Percentiles rank a stretch among this genome's conserved stretches.
These are phyloP conservation scores for Lasioglossum oenotherae DNA, from an alignment of 2,888 invertebrate genomes.

Conservation along the genomic window DNA sequence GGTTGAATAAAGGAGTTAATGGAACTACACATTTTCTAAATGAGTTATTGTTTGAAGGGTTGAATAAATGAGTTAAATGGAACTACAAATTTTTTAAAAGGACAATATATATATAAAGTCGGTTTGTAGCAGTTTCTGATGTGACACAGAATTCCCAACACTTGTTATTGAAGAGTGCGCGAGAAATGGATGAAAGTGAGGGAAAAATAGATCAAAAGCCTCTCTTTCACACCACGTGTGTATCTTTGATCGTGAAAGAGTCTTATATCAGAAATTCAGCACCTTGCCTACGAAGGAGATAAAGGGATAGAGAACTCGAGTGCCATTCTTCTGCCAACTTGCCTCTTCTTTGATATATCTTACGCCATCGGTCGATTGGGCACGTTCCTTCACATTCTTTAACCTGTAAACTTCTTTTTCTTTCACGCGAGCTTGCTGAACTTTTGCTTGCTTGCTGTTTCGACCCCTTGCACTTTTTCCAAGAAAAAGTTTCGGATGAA, in stretches of 20 bases:
- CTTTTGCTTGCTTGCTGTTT: constrained; percentile 10
- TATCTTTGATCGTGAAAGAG: constrained; percentile 42
- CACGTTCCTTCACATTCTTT: constrained; percentile 67
- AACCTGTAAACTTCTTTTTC: constrained; percentile 46
- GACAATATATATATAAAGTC: not conserved
- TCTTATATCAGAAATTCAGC: constrained; percentile 63
- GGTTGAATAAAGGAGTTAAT: too few species aligned
- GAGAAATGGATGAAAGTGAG: constrained; percentile 19
- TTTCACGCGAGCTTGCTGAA: not conserved
- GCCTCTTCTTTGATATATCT: constrained; percentile 48
- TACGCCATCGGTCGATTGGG: constrained; percentile 68
- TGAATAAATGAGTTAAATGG: too few species aligned
- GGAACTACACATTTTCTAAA: not conserved
- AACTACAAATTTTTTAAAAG: not conserved
- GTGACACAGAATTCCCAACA: constrained; percentile 1
- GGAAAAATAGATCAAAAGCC: constrained; percentile 56
- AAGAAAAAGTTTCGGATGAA: not conserved
- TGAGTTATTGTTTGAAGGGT: too few species aligned
- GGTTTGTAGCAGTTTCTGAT: not conserved
- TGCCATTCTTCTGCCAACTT: constrained; percentile 59
- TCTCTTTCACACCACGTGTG: constrained; percentile 35
- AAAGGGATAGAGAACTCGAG: constrained; percentile 57
- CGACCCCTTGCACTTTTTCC: not conserved
- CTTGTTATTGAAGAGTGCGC: not conserved
- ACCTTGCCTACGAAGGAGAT: constrained; percentile 58